These are phyloP conservation scores for Pteromalus puparum DNA, from an alignment of 1,140 invertebrate genomes.

Conservation along the genomic window DNA sequence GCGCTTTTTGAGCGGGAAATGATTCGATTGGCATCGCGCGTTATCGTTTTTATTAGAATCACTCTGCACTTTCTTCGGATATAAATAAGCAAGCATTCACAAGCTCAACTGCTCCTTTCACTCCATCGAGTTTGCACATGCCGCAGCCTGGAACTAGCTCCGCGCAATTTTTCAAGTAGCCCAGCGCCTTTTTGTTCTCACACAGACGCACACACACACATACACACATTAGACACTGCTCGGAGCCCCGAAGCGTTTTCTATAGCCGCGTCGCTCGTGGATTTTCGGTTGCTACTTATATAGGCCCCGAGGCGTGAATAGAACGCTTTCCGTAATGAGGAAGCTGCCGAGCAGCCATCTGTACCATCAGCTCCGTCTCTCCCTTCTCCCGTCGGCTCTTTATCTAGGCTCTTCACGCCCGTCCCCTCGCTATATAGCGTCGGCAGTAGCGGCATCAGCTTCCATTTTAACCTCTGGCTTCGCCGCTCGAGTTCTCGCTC, in stretches of 20 bases:
- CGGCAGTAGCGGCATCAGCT: background rate
- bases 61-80: no score
- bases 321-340: conserved; percentile 64
- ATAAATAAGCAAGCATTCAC: no score
- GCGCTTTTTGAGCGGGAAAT: no score
- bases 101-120: background rate
- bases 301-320: conserved; percentile 60
- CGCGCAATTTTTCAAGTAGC: conserved; percentile 1
- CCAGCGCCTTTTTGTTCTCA: background rate
- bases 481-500: background rate
- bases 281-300: background rate
- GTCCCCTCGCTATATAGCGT: conserved; percentile 60
- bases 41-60: no score
- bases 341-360: conserved; percentile 63
- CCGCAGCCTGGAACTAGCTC: background rate
- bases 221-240: no score
- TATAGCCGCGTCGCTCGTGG: background rate
- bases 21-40: no score
- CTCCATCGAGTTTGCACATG: background rate
- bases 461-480: conserved; percentile 63
- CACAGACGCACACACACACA: background rate
- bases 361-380: conserved; percentile 50
- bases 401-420: conserved; percentile 53
- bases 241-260: no score
- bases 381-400: conserved; percentile 48